Conservation (phyloP, 1,140 invertebrate genomes). For the Stenopsyche tienmushanensis region DNA sequence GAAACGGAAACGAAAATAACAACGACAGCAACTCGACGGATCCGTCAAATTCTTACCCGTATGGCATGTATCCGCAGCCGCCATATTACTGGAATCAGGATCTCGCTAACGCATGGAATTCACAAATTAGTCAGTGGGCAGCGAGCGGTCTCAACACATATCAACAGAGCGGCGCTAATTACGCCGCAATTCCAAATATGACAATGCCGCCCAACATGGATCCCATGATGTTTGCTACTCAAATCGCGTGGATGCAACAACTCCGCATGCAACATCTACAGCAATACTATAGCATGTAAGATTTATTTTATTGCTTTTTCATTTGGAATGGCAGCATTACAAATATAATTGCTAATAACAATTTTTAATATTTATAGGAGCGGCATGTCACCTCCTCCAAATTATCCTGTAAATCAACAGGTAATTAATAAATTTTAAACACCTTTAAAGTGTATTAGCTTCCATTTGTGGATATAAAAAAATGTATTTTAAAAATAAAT, state of each 20-base stretch:
- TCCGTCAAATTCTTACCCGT: constrained; percentile 8
- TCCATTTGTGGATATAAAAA: too few relatives aligned
- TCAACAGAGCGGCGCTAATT: constrained; percentile 12
- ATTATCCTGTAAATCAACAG: constrained; percentile 18
- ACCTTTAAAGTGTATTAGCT: background rate
- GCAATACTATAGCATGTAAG: constrained; percentile 74
- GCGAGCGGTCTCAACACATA: background rate
- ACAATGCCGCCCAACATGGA: constrained; percentile 16
- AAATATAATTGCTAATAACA: too few relatives aligned
- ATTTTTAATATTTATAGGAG: background rate
- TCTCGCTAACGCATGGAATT: background rate
- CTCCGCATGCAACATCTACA: constrained; percentile 82
- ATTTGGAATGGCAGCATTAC: background rate
- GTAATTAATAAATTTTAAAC: background rate
- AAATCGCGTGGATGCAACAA: constrained; percentile 78
- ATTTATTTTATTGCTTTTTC: constrained; percentile 11
- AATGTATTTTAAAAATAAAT: background rate
- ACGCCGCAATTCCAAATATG: constrained; percentile 9
- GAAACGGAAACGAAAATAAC: background rate
- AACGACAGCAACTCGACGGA: background rate
- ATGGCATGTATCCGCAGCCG: constrained; percentile 1
- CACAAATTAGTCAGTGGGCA: constrained; percentile 10
- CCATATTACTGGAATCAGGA: constrained; percentile 18
- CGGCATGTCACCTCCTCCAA: background rate
- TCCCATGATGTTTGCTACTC: constrained; percentile 48